A percentile compares a stretch with the other conserved stretches of the same genome.
Conservation (phyloP, 2,888 invertebrate genomes). For the Dasysyrphus albostriatus region DNA sequence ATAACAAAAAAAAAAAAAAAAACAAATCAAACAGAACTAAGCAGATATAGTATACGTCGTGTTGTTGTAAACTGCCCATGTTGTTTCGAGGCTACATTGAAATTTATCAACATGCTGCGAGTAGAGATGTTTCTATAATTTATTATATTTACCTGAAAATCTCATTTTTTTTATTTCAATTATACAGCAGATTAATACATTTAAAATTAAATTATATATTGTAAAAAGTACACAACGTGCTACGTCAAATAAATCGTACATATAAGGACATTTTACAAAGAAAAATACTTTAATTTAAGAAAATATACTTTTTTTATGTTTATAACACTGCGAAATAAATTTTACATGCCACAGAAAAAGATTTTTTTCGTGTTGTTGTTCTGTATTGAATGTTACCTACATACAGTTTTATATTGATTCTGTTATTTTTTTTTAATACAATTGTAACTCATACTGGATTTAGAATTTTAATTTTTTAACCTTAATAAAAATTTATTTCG, state of each 20-base stretch:
- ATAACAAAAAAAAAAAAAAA: neutral
- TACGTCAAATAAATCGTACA: conserved; percentile 63
- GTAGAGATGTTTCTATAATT: conserved; percentile 20
- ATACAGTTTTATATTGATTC: neutral
- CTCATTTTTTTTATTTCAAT: conserved; percentile 12
- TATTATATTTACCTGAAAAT: conserved; percentile 52
- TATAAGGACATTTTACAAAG: conserved; percentile 54
- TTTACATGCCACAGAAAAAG: conserved; percentile 48
- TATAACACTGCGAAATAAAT: conserved; percentile 50
- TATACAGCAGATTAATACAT: conserved; percentile 50
- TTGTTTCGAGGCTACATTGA: conserved; percentile 46
- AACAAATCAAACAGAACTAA: conserved; percentile 52
- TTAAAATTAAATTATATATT: conserved; percentile 19
- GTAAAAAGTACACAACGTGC: conserved; percentile 66
- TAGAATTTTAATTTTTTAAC: neutral
- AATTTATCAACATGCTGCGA: conserved; percentile 52
- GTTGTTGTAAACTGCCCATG: conserved; percentile 48
- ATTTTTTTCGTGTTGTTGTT: neutral
- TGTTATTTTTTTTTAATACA: neutral
- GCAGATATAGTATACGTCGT: conserved; percentile 43
- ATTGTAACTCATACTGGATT: neutral
- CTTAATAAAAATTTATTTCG: neutral
- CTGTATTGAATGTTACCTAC: neutral
- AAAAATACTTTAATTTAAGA: conserved; percentile 15
- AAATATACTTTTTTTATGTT: conserved; percentile 35